Base-by-base conservation (phyloP, 2,888 invertebrate species). In the Pharmacophagus antenor region DNA sequence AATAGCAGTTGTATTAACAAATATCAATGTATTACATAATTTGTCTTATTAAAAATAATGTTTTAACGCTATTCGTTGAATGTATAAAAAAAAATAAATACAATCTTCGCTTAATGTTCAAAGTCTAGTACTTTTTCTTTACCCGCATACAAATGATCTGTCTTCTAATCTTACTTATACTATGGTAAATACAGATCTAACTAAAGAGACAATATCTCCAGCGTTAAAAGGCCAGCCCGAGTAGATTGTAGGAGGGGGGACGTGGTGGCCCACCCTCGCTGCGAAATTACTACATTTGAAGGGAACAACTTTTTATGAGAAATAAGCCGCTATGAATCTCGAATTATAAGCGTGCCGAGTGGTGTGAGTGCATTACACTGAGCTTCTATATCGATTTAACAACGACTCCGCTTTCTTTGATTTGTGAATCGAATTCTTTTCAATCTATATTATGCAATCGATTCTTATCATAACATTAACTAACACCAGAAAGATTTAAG, bases 301-400 rank as follows among this genome's bases (percentile, higher is more conserved):
- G 88, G 88, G 88, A 88, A 88, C 85, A 88, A 88, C 84, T 89
- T 90, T 89, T 90, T 89, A 88, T 88, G 91, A 85, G 88, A 88
- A 71, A 86, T 88, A 87, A 89, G 85, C 88, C 70, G 77, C 83
- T 88, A 89, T 89, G 89, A 88, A 89, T 88, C 85, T 88, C 82
- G 81, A 89, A 89, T 89, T 86, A 87, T 86, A 85, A 86, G 72
- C 70, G 80, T 81, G 83, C 84, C 78, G 77, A 72, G 76, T 74
- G 72, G 70, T 70, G 70, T 69, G 71, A 76, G 73, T 76, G 71
- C 72, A 75, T 75, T 72, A 68, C 58, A 65, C 64, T 61, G 64
- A 62, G 62, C 65, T 63, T 65, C 65, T 65, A 57, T 71, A 71
- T 71, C 62, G 69, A 73, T 72, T 69, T 63, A 64, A 66, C 64